Base-by-base conservation (phyloP, 1,140 invertebrate genomes). In the Temnothorax curvispinosus region DNA sequence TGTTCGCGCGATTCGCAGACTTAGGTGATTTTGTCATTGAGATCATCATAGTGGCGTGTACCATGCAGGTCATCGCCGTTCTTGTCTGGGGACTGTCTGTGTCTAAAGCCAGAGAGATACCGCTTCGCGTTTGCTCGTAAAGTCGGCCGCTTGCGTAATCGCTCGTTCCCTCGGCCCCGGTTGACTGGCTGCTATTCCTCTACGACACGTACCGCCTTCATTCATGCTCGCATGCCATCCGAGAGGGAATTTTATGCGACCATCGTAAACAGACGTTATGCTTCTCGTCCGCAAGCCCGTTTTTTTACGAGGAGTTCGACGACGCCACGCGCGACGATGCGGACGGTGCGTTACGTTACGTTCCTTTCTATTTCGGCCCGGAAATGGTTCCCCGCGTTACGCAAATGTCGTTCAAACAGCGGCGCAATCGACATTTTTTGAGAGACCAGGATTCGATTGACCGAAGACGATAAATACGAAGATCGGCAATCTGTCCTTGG, bases 61-160 rank as follows among this genome's bases (percentile, higher is more conserved):
- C 1, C 32, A 35, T 44, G 35, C 47, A 58, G 67, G 81, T 87
- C 76, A 74, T 80, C 75, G 58, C 4, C 85, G 81, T 87, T 77
- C 78, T 85, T 77, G 88, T 91, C 89, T 91, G 90, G 85, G 47
- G 62, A 90, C 50, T 60, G 90, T 90, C 90, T 87, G 80, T 80
- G 64, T 80, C 85, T 65, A 87, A 56, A 87, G 80, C 32, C 56
- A 21, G 44, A 78, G 44, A 87, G 88, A 90, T 74, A 80, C 58
- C 75, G 41, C 74, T 89, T 62, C 82, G 84, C 52, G 78, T 81
- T 85, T 78, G 87, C 89, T 90, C 89, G 78, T 90, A 90, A 90
- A 91, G 56, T 62, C 77, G 35, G 86, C 76, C 86, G 81, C 89
- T 91, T 85, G 89, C 87, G 87, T 88, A 91, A 90, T 88, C 89